Evolutionary conservation across 2,888 invertebrate species (phyloP).

Genomic region (Anaspis maculata): DNA sequence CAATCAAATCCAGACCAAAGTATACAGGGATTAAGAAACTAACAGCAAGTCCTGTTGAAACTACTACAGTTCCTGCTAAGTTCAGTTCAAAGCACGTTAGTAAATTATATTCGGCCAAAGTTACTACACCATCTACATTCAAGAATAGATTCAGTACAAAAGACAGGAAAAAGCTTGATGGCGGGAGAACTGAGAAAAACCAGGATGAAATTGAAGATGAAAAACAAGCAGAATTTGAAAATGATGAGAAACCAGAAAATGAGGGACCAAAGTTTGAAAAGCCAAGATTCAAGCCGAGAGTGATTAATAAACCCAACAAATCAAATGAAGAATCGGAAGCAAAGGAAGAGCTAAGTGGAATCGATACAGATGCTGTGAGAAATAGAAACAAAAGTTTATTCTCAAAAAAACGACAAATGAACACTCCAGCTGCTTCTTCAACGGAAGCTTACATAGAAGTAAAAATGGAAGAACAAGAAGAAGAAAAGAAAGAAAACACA

Average conservation of each 20-base stretch:
- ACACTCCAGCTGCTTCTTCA: constrained; percentile 24
- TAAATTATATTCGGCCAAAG: no score
- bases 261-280: constrained; percentile 3
- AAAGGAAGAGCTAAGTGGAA: constrained; percentile 28
- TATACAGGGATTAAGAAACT: no score
- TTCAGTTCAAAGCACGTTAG: no score
- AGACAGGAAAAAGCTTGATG: no score
- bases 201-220: no score
- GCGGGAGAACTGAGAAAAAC: no score
- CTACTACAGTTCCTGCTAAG: no score
- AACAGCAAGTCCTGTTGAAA: no score
- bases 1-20: no score
- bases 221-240: no score
- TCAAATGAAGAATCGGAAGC: constrained; percentile 17
- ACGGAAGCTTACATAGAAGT: constrained; percentile 7
- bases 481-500: constrained; percentile 8
- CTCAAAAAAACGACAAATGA: constrained; percentile 38
- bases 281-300: constrained; percentile 10
- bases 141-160: no score
- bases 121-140: no score
- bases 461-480: constrained; percentile 7
- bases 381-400: constrained; percentile 49
- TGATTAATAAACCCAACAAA: constrained; percentile 10
- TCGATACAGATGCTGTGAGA: constrained; percentile 46
- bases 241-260: constrained; percentile 10